Evolutionary conservation across 2,888 invertebrate species (phyloP), one percentile per base, ranked within the genome.

Genomic region (Amblyjoppa fuscipennis): DNA sequence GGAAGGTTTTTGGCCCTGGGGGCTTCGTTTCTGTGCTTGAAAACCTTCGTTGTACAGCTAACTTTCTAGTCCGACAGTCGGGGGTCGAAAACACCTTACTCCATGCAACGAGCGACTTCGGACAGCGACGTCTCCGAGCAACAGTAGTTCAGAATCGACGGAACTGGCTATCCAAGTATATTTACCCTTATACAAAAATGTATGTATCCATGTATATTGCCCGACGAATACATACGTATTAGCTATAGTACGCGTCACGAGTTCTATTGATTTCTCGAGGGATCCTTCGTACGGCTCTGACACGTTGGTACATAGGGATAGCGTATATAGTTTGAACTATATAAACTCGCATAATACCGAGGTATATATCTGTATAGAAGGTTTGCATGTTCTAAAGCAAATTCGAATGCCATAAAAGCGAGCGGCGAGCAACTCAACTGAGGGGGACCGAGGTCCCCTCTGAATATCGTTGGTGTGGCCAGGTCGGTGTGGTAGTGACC

Each of bases 371-470:
- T 70, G 45, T 49, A 34, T 78, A 51, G 28, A 59, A 56, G 80
- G 84, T 53, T 84, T 77, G 84, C 85, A 76, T 85, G 85, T 82
- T 85, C 79, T 38, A 68, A 79, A 82, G 85, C 31, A 79, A 79
- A 85, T 85, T 84, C 84, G 81, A 84, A 84, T 77, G 77, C 68
- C 76, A 74, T 84, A 84, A 84, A 84, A 84, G 81, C 75, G 69
- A 77, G 16, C 68, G 53, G 49, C 61, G 74, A 69, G 83, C 25
- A 78, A 49, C 69, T 69, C n/a, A 61, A 51, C 41, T 13, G 51
- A 51, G 31, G 61, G 49, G 61, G 51, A 64, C 79, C 20, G 41
- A 69, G 77, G 77, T 79, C 59, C 74, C 71, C 28, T 64, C n/a
- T 38, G 13, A 38, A 34, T 69, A 70, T 71, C 38, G 66, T 83